A percentile compares a stretch with the other conserved stretches of the same genome.
Evolutionary conservation across 2,888 invertebrate species (phyloP).

Genomic region (Oxycera nigricornis): DNA sequence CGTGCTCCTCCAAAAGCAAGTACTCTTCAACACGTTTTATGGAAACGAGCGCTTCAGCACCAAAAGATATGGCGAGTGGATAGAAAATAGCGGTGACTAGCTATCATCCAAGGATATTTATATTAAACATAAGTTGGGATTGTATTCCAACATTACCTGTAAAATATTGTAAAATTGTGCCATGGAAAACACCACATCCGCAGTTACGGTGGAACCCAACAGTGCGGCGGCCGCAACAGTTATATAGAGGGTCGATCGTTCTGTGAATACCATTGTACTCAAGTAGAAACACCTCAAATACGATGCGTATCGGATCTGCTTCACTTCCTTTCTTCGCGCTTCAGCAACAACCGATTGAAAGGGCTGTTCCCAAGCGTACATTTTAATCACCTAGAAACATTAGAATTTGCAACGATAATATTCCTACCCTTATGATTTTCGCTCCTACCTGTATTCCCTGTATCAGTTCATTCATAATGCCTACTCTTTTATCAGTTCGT

Average conservation of each 20-base stretch:
- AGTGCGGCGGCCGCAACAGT: constrained; percentile 80
- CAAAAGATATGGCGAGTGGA: constrained; percentile 66
- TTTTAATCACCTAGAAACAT: constrained; percentile 86
- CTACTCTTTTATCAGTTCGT: constrained; percentile 87
- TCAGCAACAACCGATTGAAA: constrained; percentile 82
- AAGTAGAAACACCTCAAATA: constrained; percentile 73
- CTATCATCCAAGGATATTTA: constrained; percentile 52
- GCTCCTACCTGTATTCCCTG: constrained; percentile 81
- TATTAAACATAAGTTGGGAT: background rate
- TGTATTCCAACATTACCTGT: constrained; percentile 65
- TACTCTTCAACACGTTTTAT: constrained; percentile 67
- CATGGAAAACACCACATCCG: constrained; percentile 76
- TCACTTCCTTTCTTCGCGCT: constrained; percentile 74
- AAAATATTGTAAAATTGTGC: constrained; percentile 80
- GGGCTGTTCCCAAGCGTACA: constrained; percentile 96
- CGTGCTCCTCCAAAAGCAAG: constrained; percentile 65
- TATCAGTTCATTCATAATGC: constrained; percentile 94
- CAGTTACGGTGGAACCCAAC: constrained; percentile 68
- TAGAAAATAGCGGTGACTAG: constrained; percentile 68
- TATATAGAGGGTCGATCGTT: constrained; percentile 82
- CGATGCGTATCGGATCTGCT: constrained; percentile 69
- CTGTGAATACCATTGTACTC: constrained; percentile 80
- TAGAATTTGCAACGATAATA: background rate
- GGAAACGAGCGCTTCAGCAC: constrained; percentile 67
- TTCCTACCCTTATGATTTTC: background rate